Evolutionary conservation across 2,888 invertebrate genomes (phyloP).

Genomic region (Odontothrips loti): DNA sequence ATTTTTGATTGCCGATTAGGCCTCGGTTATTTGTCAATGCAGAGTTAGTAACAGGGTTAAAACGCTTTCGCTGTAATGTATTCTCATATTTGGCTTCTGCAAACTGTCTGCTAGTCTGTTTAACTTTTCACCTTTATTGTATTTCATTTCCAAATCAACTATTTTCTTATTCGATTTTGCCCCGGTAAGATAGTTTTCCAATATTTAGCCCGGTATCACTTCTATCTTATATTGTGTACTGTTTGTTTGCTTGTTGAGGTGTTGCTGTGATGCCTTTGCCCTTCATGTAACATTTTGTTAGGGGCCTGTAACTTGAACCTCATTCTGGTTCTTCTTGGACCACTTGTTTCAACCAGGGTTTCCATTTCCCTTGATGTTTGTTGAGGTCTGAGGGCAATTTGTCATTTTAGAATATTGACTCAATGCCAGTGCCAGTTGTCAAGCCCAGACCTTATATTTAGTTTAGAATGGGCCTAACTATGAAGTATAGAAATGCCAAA

Average conservation of each 20-base stretch:
- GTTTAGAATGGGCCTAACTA: background rate
- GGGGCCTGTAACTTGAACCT: background rate
- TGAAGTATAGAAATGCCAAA: background rate
- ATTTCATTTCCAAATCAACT: background rate
- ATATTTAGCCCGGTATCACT: background rate
- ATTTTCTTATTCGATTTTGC: background rate
- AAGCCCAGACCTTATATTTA: background rate
- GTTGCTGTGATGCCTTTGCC: background rate
- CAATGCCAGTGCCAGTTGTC: background rate
- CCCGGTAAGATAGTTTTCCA: background rate
- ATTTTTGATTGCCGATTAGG: background rate
- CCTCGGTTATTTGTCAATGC: background rate
- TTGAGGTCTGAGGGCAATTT: background rate
- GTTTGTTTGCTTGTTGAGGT: background rate
- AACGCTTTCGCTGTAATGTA: background rate
- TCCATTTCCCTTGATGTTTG: no score
- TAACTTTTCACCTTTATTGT: background rate
- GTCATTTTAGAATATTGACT: background rate
- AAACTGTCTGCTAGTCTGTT: background rate
- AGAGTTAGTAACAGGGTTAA: background rate
- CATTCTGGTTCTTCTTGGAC: background rate
- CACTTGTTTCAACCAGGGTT: background rate
- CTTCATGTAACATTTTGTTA: slow-evolving; percentile 10
- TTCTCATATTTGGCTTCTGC: no score
- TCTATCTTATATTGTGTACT: background rate